A percentile compares a stretch with the other conserved stretches of the same genome.
Conservation (phyloP, 2,888 invertebrate genomes). For the Melipona beecheii region DNA sequence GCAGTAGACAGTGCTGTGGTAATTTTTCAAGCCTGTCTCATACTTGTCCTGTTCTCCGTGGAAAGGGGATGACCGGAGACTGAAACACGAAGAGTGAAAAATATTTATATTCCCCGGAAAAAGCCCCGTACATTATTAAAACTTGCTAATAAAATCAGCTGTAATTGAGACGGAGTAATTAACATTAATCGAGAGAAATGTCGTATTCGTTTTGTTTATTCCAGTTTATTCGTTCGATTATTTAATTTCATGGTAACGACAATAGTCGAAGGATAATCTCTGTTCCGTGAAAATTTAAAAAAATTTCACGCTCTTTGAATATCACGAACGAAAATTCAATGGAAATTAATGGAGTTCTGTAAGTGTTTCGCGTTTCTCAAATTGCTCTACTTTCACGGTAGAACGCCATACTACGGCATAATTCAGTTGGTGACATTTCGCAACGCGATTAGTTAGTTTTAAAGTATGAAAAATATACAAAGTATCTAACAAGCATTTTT, state of each 20-base stretch:
- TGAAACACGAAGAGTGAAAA: constrained; percentile 47
- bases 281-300: too few relatives aligned
- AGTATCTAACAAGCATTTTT: constrained; percentile 42
- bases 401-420: background rate
- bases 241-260: background rate
- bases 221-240: background rate
- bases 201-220: background rate
- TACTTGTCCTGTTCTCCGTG: constrained; percentile 66
- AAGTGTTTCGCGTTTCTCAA: background rate
- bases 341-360: background rate
- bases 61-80: constrained; percentile 39
- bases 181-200: background rate
- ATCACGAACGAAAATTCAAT: background rate
- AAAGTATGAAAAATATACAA: constrained; percentile 37
- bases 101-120: constrained; percentile 42
- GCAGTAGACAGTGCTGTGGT: constrained; percentile 60
- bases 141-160: background rate
- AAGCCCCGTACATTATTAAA: constrained; percentile 18
- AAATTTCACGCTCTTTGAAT: background rate
- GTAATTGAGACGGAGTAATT: constrained; percentile 4
- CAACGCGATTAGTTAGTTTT: constrained; percentile 17
- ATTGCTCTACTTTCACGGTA: background rate
- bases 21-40: constrained; percentile 78
- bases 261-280: background rate
- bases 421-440: constrained; percentile 8